Evolutionary conservation across 2,888 invertebrate species (phyloP), one percentile per base, ranked within the genome.

Genomic region (Kryphioiulus occultus): DNA sequence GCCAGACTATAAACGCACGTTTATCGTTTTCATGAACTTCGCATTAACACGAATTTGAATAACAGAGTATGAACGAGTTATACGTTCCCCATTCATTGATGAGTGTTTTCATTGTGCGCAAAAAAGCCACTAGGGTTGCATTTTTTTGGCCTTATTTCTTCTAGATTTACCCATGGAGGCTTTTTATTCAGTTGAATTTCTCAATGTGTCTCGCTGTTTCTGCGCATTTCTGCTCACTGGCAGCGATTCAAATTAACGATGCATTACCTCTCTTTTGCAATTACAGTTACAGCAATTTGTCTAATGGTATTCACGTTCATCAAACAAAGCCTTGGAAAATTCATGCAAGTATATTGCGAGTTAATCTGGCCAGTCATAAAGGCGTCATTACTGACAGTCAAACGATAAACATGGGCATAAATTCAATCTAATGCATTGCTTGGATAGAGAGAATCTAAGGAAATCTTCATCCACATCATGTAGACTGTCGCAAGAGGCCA

Each of bases 351-450:
- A 39, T 85, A 44, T 85, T 85, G 42, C 47, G 42, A 44, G 85
- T 42, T 85, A 85, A 85, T 85, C 85, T 85, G 44, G 39, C 85
- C 85, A 85, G 85, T 85, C 85, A 44, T 85, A 85, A 85, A 85
- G 85, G 85, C 85, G 85, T 85, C 85, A 85, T 85, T 85, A 85
- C 85, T 44, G 85, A 42, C 85, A 85, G 32, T 42, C 47, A 39
- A 85, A 44, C 85, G 85, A 85, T 85, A 85, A 85, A 85, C 85
- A 85, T 42, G 42, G 42, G 85, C 85, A 85, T 85, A 85, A 85
- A 85, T 85, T 85, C 47, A 85, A 35, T 42, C 39, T 85, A 59
- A 59, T 59, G 53, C 53, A 59, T 59, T 59, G 53, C 53, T 59
- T n/a, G 53, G 53, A 59, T 59, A 59, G 53, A 59, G 53, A 59